These are phyloP conservation scores for Phytoseiulus persimilis DNA, from an alignment of 2,888 invertebrate genomes.

Conservation along the genomic window DNA sequence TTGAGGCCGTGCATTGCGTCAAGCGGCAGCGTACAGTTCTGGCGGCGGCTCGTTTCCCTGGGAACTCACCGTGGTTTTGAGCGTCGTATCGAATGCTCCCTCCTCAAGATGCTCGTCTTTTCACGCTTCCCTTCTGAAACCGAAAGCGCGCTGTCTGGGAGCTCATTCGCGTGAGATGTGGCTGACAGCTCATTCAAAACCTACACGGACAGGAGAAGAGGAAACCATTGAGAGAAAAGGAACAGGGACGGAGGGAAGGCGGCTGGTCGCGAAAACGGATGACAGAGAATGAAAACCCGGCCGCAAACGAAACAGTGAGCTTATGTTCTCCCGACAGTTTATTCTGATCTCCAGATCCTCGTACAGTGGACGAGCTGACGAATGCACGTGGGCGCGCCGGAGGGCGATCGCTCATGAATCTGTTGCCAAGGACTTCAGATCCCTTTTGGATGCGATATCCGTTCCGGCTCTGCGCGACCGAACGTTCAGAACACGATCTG, in stretches of 20 bases:
- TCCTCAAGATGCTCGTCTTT: background rate
- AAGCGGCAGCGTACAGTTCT: too few species aligned
- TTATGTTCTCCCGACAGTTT: too few species aligned
- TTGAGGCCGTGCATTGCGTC: too few species aligned
- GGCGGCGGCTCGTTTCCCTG: background rate
- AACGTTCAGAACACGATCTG: too few species aligned
- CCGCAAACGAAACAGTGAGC: background rate
- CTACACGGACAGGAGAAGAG: background rate
- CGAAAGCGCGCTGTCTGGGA: background rate
- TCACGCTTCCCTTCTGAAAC: background rate
- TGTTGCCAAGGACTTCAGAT: too few species aligned
- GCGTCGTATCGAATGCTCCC: background rate
- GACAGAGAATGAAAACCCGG: background rate
- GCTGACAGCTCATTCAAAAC: background rate
- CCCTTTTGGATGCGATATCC: too few species aligned
- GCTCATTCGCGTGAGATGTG: background rate
- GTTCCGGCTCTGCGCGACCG: too few species aligned
- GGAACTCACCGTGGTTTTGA: background rate
- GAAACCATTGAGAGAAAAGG: background rate
- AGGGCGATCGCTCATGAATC: too few species aligned
- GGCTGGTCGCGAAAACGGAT: background rate
- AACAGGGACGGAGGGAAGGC: background rate
- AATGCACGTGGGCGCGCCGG: too few species aligned
- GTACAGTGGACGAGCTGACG: too few species aligned
- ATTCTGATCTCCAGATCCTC: too few species aligned